Evolutionary conservation across 2,888 invertebrate genomes (phyloP).

Genomic region (Nysson spinosus): DNA sequence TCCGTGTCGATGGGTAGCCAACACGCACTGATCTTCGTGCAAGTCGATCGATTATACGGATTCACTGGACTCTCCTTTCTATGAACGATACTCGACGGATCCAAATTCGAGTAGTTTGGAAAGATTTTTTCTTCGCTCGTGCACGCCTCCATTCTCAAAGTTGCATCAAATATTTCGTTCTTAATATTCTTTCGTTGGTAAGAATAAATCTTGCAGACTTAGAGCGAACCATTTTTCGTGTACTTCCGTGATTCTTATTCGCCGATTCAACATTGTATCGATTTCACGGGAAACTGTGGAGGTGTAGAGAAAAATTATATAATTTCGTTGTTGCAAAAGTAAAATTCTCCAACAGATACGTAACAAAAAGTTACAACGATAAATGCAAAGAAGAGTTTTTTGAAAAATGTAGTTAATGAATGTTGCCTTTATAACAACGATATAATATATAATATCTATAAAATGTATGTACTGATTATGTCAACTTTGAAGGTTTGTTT

Average conservation of each 20-base stretch:
- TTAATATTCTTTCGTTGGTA: conserved; percentile 22
- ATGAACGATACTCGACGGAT: conserved; percentile 14
- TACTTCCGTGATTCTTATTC: background rate
- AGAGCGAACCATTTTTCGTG: conserved; percentile 2
- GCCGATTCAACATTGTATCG: no score
- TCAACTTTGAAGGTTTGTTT: no score
- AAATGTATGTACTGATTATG: no score
- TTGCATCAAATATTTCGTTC: conserved; percentile 7
- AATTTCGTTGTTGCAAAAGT: no score
- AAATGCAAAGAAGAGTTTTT: no score
- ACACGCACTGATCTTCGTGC: conserved; percentile 46
- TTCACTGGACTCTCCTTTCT: conserved; percentile 62
- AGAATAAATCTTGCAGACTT: conserved; percentile 39
- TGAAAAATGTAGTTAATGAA: no score
- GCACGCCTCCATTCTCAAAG: conserved; percentile 17
- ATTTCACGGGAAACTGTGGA: no score
- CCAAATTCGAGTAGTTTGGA: conserved; percentile 34
- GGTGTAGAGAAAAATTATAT: no score
- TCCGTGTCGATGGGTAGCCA: conserved; percentile 43
- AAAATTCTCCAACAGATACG: no score
- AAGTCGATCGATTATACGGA: conserved; percentile 64
- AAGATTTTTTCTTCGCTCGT: conserved; percentile 28
- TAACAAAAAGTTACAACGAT: no score
- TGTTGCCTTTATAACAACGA: no score
- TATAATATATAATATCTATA: no score